Evolutionary conservation across 2,113 vertebrate species (phyloP).

Genomic region (Engystomops pustulosus): DNA sequence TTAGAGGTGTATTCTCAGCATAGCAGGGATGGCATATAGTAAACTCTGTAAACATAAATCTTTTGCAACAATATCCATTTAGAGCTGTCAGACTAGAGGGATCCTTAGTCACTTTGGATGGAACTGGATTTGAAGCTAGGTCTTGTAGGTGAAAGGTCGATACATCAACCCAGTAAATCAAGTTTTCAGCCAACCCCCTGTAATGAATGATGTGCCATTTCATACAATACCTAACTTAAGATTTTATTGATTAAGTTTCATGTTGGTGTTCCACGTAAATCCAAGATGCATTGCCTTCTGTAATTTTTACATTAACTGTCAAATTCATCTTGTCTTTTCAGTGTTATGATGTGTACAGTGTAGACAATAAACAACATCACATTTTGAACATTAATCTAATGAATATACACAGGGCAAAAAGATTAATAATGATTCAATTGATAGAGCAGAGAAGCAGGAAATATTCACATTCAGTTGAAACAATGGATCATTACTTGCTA

Average conservation of each 20-base stretch:
- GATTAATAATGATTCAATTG: conserved; percentile 66
- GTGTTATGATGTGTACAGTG: conserved; percentile 75
- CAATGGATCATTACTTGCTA: background rate
- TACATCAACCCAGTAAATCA: conserved; percentile 73
- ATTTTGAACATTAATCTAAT: conserved; percentile 68
- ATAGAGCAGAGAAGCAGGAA: conserved; percentile 63
- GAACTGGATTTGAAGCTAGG: conserved; percentile 69
- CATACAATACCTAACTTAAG: conserved; percentile 92
- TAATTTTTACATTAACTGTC: conserved; percentile 95
- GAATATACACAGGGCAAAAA: conserved; percentile 67
- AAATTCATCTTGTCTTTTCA: conserved; percentile 92
- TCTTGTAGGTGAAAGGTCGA: conserved; percentile 72
- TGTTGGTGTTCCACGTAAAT: conserved; percentile 88
- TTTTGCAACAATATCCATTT: conserved; percentile 57
- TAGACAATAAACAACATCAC: conserved; percentile 82
- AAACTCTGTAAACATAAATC: conserved; percentile 58
- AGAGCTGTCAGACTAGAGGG: conserved; percentile 61
- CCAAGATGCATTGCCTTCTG: conserved; percentile 90
- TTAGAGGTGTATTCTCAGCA: background rate
- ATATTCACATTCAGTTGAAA: background rate
- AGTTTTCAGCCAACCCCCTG: conserved; percentile 73
- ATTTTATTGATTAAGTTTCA: conserved; percentile 96
- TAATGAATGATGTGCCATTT: conserved; percentile 95
- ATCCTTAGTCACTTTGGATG: conserved; percentile 71
- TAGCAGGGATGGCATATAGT: background rate